Evolutionary conservation across 2,888 invertebrate species (phyloP), one percentile per base, ranked within the genome.

Genomic region (Tineola bisselliella): DNA sequence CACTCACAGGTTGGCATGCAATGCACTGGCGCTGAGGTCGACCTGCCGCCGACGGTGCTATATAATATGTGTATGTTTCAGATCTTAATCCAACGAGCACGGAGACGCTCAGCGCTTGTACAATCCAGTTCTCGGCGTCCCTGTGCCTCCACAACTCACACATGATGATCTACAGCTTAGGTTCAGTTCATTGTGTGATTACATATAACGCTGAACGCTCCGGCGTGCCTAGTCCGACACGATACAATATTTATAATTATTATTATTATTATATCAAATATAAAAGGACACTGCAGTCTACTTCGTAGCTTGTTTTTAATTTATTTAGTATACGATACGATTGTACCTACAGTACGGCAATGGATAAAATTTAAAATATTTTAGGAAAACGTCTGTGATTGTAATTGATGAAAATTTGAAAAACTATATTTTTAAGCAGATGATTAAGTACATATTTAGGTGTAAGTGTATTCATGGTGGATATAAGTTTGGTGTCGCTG

Each of bases 381-480:
- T 81, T 84, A 84, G 83, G 81, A 86, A 87, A 87, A 83, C 84
- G 86, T 86, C 86, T 87, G 86, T 86, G 86, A 87, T 87, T 84
- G 82, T 84, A 79, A 84, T 81, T 77, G 83, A 84, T 77, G 80
- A 83, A 63, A 84, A 84, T 76, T 82, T 81, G 80, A 79, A 80
- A 77, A 77, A 81, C 75, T 74, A 71, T 73, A 72, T 75, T 73
- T 71, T 70, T 76, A 69, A 73, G 77, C 73, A 70, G 78, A 76
- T 79, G 54, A 18, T 17, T 12, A 48, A 48, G 48, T 48, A 25
- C 54, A 25, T 54, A 25, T 48, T 48, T 48, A 48, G 48, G 10
- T 25, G 19, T 54, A 54, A 25, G 54, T 54, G 19, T 48, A 15
- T 48, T 48, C 2, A 25, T 48, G 6, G 48, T 48, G 48, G 6